Percentiles rank a stretch among this genome's conserved stretches.
These are phyloP conservation scores for Hydrotaea cyrtoneurina DNA, from an alignment of 2,888 invertebrate genomes.

Conservation along the genomic window DNA sequence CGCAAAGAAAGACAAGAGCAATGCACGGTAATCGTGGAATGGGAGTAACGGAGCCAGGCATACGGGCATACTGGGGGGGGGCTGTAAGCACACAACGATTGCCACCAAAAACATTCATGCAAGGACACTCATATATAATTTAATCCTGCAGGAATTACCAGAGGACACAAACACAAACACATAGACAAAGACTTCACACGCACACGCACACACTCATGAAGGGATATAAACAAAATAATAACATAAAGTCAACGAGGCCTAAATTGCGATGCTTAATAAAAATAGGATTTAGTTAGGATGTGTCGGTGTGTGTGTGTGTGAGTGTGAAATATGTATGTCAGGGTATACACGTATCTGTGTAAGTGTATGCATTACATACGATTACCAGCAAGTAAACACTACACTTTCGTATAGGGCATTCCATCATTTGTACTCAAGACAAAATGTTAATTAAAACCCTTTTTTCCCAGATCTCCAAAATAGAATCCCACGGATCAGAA, in stretches of 20 bases:
- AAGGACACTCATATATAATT: conserved; percentile 57
- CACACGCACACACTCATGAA: conserved; percentile 22
- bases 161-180: conserved; percentile 9
- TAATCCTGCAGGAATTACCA: conserved; percentile 63
- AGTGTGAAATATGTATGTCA: background rate
- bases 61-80: background rate
- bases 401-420: background rate
- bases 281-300: conserved; percentile 61
- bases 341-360: conserved; percentile 21
- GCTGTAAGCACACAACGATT: conserved; percentile 44
- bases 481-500: no score
- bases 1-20: background rate
- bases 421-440: conserved; percentile 33
- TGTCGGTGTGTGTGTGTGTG: conserved; percentile 28
- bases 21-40: conserved; percentile 16
- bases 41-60: background rate
- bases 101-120: conserved; percentile 40
- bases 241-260: conserved; percentile 66
- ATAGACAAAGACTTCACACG: conserved; percentile 8
- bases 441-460: conserved; percentile 12
- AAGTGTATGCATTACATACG: background rate
- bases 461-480: no score
- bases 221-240: conserved; percentile 54
- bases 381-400: conserved; percentile 24
- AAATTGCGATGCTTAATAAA: conserved; percentile 67